Conservation (phyloP, 2,797 vertebrate genomes). For the Melanogrammus aeglefinus region DNA sequence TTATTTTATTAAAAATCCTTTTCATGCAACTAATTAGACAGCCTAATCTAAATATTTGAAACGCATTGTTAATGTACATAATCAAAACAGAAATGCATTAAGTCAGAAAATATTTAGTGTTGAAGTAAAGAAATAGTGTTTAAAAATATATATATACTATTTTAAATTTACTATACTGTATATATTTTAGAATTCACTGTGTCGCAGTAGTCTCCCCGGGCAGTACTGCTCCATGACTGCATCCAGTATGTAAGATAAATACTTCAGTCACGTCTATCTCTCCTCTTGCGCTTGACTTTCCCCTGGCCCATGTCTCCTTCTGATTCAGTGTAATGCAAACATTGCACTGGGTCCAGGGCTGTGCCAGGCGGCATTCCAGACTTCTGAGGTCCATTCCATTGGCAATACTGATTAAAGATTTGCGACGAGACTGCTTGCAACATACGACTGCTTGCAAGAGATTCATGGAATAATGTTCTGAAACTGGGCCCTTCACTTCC, state of each 20-base stretch:
- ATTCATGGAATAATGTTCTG: not conserved
- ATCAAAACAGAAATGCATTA: too few species aligned
- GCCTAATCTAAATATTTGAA: not conserved
- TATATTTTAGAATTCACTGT: not conserved
- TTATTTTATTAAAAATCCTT: not conserved
- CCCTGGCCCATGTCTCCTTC: not conserved
- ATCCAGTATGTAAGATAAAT: not conserved
- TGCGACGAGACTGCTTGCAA: not conserved
- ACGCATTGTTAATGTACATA: not conserved
- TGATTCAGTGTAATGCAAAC: not conserved
- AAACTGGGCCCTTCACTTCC: too few species aligned
- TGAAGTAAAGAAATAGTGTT: too few species aligned
- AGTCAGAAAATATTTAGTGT: too few species aligned
- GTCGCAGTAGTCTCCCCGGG: not conserved
- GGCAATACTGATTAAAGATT: not conserved
- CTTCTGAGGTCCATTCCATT: not conserved
- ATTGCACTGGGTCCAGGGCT: not conserved
- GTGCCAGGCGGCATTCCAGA: not conserved
- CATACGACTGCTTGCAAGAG: too few species aligned
- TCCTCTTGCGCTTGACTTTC: not conserved
- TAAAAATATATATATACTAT: too few species aligned
- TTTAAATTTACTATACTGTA: too few species aligned
- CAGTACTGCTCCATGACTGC: not conserved
- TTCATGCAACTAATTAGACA: not conserved
- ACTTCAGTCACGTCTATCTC: not conserved